Base-by-base conservation (phyloP, 1,140 invertebrate genomes). In the Idris sp. region DNA sequence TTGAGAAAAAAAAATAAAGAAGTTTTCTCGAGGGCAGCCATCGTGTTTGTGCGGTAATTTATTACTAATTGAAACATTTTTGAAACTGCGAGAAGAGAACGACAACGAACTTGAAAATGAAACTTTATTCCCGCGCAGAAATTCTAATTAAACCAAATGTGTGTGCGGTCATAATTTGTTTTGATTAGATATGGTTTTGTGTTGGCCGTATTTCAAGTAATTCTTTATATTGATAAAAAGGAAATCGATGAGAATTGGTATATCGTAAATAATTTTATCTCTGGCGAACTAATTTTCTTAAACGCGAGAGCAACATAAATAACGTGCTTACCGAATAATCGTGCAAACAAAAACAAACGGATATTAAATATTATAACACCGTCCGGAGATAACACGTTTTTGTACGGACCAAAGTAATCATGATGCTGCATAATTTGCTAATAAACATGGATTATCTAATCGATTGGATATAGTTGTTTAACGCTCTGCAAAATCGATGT, bases 401-500 rank as follows among this genome's bases (percentile, higher is more conserved):
- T 54, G 30, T 7, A 11, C 22, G 22, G 15, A 5, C 22, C 26
- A 19, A 22, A 10, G 19, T 36, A 46, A 54, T 65, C 46, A 31
- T 31, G 46, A 59, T 61, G 41, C 4, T 22, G 71, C 40, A 65
- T 67, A 64, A 73, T 73, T 73, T 58, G 58, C 59, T 59, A 65
- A 73, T 73, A 65, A 73, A 73, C 53, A 54, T 62, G 28, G 62
- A 59, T 61, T 64, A 61, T 67, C 56, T 74, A 61, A 74, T 62
- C 62, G 61, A 61, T 67, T 48, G 61, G 40, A 74, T 61, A 74
- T 67, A 67, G 61, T 67, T 67, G 71, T 74, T 74, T 59, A 74
- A 67, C 62, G 48, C 67, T 74, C 40, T 49, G 53, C 40, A 53
- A 74, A 74, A 74, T 74, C 54, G 61, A 58, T 53, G 49, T 61